Evolutionary conservation across 2,888 invertebrate species (phyloP), one percentile per base, ranked within the genome.

Genomic region (Drosophila tripunctata): DNA sequence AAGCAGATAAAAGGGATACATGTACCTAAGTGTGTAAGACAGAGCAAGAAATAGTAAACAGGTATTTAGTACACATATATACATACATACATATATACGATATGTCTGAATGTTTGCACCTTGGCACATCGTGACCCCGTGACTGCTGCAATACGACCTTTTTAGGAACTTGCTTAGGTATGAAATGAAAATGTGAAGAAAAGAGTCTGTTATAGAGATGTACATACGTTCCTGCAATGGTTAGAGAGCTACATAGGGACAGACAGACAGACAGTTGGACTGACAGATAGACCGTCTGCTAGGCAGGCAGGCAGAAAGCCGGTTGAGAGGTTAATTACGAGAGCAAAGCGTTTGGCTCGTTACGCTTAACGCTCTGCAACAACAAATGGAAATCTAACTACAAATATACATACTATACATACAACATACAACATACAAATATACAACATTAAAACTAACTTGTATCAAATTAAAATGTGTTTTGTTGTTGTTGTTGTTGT

Each of bases 311-410:
- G 56, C 75, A 68, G 84, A 80, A 87, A 87, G 81, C 87, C 81
- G 81, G 81, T 87, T 75, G 81, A 87, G 81, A 87, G 81, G 81
- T 81, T 81, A 87, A 81, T 81, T 81, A 78, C 68, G 84, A 87
- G 82, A 77, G 81, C 85, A 87, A 84, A 81, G 78, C 84, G 57
- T 57, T 76, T 44, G 67, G 56, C 24, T 77, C 77, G 81, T 87
- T 87, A 87, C 87, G 81, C 81, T 81, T 66, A 75, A 75, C 74
- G 87, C 68, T 67, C 38, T 50, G 40, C 40, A 52, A 70, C 52
- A 75, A 63, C 35, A 44, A 64, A 58, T 60, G 45, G 55, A 56
- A 47, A 51, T 36, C 36, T n/a, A n/a, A 40, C 38, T 40, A 50
- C 44, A 30, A 30, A 58, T 10, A 67, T 48, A 43, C 57, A 33